Conservation (phyloP, 2,113 vertebrate species). For the Pithys albifrons region DNA sequence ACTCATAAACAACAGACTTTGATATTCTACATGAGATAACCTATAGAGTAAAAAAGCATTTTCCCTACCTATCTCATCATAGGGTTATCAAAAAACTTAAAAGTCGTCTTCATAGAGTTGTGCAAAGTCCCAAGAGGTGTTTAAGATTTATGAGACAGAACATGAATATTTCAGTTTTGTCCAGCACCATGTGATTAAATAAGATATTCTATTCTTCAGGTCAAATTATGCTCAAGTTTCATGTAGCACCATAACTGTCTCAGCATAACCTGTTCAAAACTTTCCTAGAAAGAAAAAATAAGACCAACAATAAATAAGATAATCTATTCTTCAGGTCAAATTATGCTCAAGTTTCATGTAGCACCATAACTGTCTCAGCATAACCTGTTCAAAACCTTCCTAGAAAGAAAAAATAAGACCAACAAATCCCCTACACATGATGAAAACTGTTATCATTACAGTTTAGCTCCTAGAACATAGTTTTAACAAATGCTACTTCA, state of each 20-base stretch:
- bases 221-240: not conserved
- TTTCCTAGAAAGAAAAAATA: not conserved
- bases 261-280: not conserved
- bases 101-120: not conserved
- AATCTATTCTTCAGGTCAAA: not conserved
- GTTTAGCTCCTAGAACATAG: not conserved
- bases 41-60: not conserved
- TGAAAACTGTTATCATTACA: not conserved
- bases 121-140: not conserved
- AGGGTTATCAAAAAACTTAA: not conserved
- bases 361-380: not conserved
- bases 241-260: accelerated
- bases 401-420: not conserved
- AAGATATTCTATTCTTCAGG: not conserved
- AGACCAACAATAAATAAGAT: not conserved
- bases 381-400: not conserved
- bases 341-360: not conserved
- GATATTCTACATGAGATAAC: not conserved
- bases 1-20: not conserved
- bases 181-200: not conserved
- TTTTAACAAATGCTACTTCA: not conserved
- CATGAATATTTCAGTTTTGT: not conserved
- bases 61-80: not conserved
- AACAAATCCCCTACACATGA: not conserved
- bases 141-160: not conserved